Conservation (phyloP, 2,113 vertebrate species). For the Atrichornis clamosus region DNA sequence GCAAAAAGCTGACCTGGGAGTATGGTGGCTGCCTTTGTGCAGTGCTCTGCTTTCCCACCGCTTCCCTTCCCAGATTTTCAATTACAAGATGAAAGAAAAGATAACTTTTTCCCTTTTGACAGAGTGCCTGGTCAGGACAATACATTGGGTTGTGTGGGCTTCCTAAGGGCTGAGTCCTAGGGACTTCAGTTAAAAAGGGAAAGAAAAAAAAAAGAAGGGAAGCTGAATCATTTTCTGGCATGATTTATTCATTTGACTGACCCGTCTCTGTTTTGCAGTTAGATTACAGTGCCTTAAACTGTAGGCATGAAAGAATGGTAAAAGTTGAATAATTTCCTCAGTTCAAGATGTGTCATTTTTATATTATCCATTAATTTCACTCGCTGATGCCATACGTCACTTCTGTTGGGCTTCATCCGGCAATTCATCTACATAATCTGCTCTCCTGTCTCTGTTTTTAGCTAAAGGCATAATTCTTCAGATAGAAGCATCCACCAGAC, state of each 20-base stretch:
- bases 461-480: neutral
- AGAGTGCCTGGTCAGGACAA: neutral
- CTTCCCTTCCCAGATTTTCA: constrained; percentile 14
- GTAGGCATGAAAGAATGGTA: constrained; percentile 42
- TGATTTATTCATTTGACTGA: constrained; percentile 49
- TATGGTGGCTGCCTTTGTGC: neutral
- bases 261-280: constrained; percentile 19
- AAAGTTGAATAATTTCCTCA: constrained; percentile 62
- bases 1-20: neutral
- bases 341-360: constrained; percentile 37
- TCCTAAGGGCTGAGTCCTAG: neutral
- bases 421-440: constrained; percentile 25
- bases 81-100: constrained; percentile 24
- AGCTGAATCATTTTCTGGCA: constrained; percentile 67
- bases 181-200: neutral
- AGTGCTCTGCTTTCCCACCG: neutral
- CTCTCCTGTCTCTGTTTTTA: neutral
- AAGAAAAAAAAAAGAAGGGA: constrained; percentile 2
- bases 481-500: neutral
- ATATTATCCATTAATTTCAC: constrained; percentile 55
- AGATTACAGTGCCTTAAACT: constrained; percentile 11
- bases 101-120: neutral
- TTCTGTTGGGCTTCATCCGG: neutral
- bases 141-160: neutral
- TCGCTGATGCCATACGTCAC: neutral